Conservation (phyloP, 2,113 vertebrate species). For the Manacus vitellinus region DNA sequence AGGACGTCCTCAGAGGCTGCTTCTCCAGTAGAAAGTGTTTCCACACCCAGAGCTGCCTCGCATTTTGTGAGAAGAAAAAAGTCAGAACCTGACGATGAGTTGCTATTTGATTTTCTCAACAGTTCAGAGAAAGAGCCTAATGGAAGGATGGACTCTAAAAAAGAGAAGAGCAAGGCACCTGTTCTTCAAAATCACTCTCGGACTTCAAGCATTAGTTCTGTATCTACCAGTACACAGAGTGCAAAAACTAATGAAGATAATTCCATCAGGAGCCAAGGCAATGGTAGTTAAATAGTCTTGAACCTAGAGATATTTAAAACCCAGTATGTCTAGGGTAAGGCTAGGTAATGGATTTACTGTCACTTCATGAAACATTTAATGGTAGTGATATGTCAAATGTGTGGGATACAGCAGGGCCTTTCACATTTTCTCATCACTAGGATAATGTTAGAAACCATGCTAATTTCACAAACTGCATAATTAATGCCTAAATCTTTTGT, state of each 20-base stretch:
- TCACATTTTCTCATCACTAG: not conserved
- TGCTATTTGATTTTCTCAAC: conserved; percentile 97
- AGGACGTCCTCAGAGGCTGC: conserved; percentile 49
- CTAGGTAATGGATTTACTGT: not conserved
- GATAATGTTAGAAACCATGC: not conserved
- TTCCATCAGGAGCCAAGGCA: conserved; percentile 77
- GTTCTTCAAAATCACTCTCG: conserved; percentile 78
- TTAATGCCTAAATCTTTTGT: not conserved
- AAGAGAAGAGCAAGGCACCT: conserved; percentile 76
- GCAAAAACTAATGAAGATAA: conserved; percentile 80
- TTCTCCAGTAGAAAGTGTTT: conserved; percentile 40
- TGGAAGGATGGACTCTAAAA: conserved; percentile 81
- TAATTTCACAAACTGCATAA: not conserved
- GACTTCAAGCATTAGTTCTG: conserved; percentile 82
- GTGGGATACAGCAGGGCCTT: not conserved
- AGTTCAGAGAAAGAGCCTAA: conserved; percentile 88
- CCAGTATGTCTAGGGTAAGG: not conserved
- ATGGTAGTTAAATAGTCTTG: conserved; percentile 78
- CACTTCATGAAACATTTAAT: not conserved
- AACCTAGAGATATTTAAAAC: conserved; percentile 25
- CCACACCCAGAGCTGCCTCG: conserved; percentile 76
- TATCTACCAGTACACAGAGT: conserved; percentile 75
- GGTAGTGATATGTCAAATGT: not conserved
- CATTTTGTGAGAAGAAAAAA: conserved; percentile 92
- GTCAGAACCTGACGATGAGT: conserved; percentile 91